Conservation (phyloP, 2,797 vertebrate species). For the Myotis findleyi region DNA sequence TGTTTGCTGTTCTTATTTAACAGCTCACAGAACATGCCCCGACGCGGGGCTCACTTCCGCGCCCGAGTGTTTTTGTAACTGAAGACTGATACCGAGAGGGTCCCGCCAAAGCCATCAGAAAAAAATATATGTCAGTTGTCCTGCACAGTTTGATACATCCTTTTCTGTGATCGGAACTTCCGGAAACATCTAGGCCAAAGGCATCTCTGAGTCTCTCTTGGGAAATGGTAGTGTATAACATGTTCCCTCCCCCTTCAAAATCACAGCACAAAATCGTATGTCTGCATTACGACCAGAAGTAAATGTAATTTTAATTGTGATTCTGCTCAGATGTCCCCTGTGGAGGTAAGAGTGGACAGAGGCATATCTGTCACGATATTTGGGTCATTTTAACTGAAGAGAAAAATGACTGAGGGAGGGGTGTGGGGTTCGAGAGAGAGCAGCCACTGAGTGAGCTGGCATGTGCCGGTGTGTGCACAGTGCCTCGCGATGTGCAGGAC, state of each 20-base stretch:
- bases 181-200: neutral
- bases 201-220: neutral
- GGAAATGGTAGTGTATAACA: neutral
- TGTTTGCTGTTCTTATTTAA: slow-evolving; percentile 53
- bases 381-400: neutral
- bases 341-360: neutral
- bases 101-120: neutral
- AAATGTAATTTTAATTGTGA: neutral
- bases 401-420: neutral
- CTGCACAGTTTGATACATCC: neutral
- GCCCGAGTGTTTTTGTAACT: neutral
- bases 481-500: no score
- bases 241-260: neutral
- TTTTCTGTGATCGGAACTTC: neutral
- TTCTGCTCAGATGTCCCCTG: neutral
- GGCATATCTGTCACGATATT: neutral
- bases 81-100: neutral
- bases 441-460: no score
- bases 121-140: neutral
- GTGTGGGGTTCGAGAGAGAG: neutral
- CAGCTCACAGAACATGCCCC: neutral
- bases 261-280: neutral
- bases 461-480: no score
- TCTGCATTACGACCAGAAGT: neutral
- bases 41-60: neutral